Conservation (phyloP, 2,888 invertebrate species). For the Cancer borealis region DNA sequence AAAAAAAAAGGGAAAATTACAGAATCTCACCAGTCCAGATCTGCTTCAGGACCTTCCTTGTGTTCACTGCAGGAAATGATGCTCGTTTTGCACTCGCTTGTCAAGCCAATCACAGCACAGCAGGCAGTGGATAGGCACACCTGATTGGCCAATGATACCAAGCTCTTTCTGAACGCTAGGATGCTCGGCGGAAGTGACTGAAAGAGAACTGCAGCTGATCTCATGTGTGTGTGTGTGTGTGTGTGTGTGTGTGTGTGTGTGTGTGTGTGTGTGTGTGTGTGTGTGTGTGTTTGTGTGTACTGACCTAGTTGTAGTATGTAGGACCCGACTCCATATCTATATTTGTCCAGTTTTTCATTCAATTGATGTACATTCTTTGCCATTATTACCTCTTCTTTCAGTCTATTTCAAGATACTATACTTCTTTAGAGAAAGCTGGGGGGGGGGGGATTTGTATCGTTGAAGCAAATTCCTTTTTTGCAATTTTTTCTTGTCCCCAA, state of each 20-base stretch:
- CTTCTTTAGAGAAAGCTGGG: no score
- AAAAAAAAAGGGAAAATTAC: neutral
- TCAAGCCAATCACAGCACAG: neutral
- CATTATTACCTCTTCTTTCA: no score
- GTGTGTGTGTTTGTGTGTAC: neutral
- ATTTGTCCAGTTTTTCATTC: no score
- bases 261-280: neutral
- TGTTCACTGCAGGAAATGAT: neutral
- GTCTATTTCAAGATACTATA: no score
- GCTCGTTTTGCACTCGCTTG: constrained; percentile 3
- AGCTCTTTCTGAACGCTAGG: neutral
- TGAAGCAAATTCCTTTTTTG: no score
- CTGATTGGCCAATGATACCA: neutral
- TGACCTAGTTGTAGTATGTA: no score
- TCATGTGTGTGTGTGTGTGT: constrained; percentile 22
- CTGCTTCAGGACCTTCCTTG: neutral
- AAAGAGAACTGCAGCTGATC: neutral
- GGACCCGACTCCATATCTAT: no score
- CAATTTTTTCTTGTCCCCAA: no score
- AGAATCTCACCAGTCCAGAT: neutral
- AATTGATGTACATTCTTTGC: no score
- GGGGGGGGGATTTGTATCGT: no score
- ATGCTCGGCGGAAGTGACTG: neutral
- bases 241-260: constrained; percentile 14
- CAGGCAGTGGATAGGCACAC: neutral